Conservation (phyloP, 2,888 invertebrate species). For the Conchocele bisecta region DNA sequence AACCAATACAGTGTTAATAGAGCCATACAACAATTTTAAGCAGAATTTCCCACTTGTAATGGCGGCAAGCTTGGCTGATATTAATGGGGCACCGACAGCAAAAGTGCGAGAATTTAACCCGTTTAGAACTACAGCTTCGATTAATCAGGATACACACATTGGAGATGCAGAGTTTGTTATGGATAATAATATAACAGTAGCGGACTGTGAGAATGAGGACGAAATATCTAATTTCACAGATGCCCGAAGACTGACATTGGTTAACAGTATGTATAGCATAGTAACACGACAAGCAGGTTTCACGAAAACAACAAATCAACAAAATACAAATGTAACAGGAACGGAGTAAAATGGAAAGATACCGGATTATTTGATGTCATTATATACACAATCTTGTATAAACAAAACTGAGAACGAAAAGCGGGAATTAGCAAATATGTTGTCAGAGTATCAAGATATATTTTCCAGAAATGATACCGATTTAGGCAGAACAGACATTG, state of each 20-base stretch:
- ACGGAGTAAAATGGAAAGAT: not conserved
- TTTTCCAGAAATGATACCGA: slow-evolving; percentile 28
- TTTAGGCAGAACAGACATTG: slow-evolving; percentile 18
- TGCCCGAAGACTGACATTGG: not conserved
- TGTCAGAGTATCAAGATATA: slow-evolving; percentile 11
- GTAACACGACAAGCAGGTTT: too few species aligned
- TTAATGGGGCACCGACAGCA: slow-evolving; percentile 19
- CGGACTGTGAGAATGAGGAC: not conserved
- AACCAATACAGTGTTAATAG: slow-evolving; percentile 22
- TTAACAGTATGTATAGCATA: too few species aligned
- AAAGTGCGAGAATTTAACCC: slow-evolving; percentile 29
- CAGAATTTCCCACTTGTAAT: slow-evolving; percentile 37
- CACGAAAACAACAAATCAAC: too few species aligned
- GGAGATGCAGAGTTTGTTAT: slow-evolving; percentile 36
- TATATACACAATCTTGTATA: slow-evolving; percentile 2
- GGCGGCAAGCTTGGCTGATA: slow-evolving; percentile 38
- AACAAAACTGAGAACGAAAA: not conserved
- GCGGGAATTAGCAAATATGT: slow-evolving; percentile 4
- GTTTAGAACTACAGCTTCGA: slow-evolving; percentile 12
- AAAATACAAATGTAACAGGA: too few species aligned
- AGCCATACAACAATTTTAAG: slow-evolving; percentile 23
- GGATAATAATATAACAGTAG: not conserved
- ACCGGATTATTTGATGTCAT: slow-evolving; percentile 13
- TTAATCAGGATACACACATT: slow-evolving; percentile 38
- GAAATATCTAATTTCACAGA: not conserved